Evolutionary conservation across 2,113 vertebrate genomes (phyloP).

Genomic region (Pseudorhombus dupliciocellatus): DNA sequence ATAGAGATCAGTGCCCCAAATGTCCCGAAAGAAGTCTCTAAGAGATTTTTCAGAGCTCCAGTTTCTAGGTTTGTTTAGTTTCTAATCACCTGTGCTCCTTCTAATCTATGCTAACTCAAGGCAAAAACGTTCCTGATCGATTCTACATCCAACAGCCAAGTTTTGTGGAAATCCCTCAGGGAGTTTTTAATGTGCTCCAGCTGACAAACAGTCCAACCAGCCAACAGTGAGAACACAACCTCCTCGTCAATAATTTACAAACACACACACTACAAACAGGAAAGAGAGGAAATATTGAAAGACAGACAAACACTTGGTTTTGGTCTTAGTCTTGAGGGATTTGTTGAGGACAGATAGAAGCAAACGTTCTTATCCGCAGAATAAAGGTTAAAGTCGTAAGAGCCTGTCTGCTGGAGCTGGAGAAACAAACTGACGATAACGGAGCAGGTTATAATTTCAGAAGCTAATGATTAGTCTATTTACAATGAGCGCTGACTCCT

Average conservation of each 20-base stretch:
- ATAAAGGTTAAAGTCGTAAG: conserved; percentile 10
- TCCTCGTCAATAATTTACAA: not conserved
- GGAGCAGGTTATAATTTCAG: conserved; percentile 7
- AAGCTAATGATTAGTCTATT: conserved; percentile 60
- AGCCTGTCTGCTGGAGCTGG: not conserved
- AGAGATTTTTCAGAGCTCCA: too few relatives aligned
- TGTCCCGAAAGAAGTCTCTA: too few relatives aligned
- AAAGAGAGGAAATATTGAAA: not conserved
- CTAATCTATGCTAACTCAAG: too few relatives aligned
- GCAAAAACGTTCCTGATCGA: too few relatives aligned
- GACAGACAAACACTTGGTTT: not conserved
- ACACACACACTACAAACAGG: not conserved
- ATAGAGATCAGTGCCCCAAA: too few relatives aligned
- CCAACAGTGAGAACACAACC: too few relatives aligned
- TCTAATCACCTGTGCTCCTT: too few relatives aligned
- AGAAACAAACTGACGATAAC: conserved; percentile 14
- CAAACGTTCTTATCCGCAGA: not conserved
- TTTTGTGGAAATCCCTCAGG: too few relatives aligned
- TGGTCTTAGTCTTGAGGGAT: not conserved
- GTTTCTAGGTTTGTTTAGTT: too few relatives aligned
- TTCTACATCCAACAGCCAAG: too few relatives aligned
- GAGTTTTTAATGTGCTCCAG: too few relatives aligned
- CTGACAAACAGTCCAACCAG: too few relatives aligned
- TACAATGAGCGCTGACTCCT: conserved; percentile 9
- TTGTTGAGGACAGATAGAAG: not conserved